A percentile compares a stretch with the other conserved stretches of the same genome.
phyloP scores from a whole-genome alignment of 2,113 vertebrate genomes.

The Mus musculus region DNA sequence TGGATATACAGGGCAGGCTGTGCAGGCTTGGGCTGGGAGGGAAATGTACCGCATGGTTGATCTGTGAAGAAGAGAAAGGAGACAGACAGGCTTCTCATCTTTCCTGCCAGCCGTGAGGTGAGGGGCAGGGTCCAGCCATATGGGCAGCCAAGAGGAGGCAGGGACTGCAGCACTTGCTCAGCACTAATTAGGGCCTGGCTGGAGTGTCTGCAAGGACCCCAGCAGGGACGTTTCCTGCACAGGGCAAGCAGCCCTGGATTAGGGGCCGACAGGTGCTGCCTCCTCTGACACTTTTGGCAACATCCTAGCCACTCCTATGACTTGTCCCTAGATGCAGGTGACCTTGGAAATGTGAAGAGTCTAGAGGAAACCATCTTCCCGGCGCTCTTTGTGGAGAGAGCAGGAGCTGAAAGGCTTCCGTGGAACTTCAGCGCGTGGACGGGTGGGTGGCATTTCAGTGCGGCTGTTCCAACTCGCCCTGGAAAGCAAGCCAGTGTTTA shows the following conservation, averaged over 20 bases:
- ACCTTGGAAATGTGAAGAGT: slow-evolving; percentile 64
- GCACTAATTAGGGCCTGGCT: slow-evolving; percentile 60
- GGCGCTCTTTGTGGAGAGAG: neutral
- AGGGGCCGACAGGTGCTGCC: slow-evolving; percentile 68
- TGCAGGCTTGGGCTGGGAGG: neutral
- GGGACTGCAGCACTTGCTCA: slow-evolving; percentile 35
- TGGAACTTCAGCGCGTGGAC: neutral
- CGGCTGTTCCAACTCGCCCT: neutral
- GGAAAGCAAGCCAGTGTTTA: neutral
- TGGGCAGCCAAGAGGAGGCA: slow-evolving; percentile 61
- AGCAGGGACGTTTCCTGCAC: slow-evolving; percentile 66
- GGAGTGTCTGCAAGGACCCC: slow-evolving; percentile 61
- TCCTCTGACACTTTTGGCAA: slow-evolving; percentile 63
- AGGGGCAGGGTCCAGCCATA: slow-evolving; percentile 65
- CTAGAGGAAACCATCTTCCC: neutral
- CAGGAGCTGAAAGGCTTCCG: neutral
- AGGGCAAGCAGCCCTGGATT: slow-evolving; percentile 41
- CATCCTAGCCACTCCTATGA: slow-evolving; percentile 27
- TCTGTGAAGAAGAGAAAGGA: neutral
- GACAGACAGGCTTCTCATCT: slow-evolving; percentile 5
- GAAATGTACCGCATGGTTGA: neutral
- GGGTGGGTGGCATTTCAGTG: neutral
- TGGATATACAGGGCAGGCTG: neutral
- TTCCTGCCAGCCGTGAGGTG: neutral
- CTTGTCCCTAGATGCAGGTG: neutral